Conservation (phyloP, 2,113 vertebrate species). For the Protobothrops flavoviridis region DNA sequence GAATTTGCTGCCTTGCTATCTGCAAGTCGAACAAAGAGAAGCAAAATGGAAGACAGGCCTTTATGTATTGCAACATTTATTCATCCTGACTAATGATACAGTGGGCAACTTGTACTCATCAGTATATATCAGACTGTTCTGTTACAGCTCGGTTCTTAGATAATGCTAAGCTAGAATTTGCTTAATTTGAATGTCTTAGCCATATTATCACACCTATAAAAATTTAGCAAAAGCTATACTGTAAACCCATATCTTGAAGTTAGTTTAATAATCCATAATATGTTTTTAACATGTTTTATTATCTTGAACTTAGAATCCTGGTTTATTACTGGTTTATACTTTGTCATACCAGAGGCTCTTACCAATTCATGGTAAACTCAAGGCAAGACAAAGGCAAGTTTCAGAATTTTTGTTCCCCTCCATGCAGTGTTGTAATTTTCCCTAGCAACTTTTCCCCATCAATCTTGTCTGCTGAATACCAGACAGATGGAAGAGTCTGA, state of each 20-base stretch:
- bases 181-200: not conserved
- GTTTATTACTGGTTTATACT: not conserved
- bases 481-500: not conserved
- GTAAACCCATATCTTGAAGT: not conserved
- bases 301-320: not conserved
- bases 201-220: not conserved
- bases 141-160: too few relatives aligned
- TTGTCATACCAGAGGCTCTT: not conserved
- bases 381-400: not conserved
- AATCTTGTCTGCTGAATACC: not conserved
- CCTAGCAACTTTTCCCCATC: not conserved
- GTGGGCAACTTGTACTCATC: not conserved
- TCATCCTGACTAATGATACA: not conserved
- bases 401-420: not conserved
- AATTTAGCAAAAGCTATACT: not conserved
- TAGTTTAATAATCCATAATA: not conserved
- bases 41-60: not conserved
- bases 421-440: not conserved
- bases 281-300: not conserved
- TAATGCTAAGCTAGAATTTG: too few relatives aligned
- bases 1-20: constrained; percentile 25
- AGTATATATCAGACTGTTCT: not conserved
- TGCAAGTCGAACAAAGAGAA: constrained; percentile 7
- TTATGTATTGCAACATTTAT: not conserved
- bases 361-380: not conserved